phyloP scores from a whole-genome alignment of 1,140 invertebrate genomes.

The Drosophila insularis region DNA sequence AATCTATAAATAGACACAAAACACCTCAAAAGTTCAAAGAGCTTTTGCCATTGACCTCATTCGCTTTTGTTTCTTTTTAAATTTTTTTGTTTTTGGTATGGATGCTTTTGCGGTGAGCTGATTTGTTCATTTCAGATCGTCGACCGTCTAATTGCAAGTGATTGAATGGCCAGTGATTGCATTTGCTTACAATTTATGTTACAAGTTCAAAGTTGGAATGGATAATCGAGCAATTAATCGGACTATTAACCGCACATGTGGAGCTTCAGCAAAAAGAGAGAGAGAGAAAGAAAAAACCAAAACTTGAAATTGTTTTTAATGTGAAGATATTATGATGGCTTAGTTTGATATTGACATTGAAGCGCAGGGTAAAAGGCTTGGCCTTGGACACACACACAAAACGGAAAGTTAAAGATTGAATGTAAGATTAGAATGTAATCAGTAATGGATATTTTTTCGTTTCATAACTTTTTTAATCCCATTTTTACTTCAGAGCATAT shows the following conservation, averaged over 20 bases:
- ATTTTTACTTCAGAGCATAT: no score
- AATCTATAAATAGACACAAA: constrained; percentile 14
- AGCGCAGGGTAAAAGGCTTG: neutral
- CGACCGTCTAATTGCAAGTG: constrained; percentile 60
- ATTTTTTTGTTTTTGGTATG: constrained; percentile 21
- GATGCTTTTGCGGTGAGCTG: constrained; percentile 17
- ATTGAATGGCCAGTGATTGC: constrained; percentile 59
- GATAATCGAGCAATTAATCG: constrained; percentile 31
- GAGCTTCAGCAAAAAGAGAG: constrained; percentile 16
- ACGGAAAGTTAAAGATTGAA: neutral
- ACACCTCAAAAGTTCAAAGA: constrained; percentile 65
- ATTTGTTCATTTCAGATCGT: constrained; percentile 30
- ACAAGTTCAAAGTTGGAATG: constrained; percentile 36
- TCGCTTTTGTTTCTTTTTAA: constrained; percentile 20
- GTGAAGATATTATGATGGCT: constrained; percentile 31
- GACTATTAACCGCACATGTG: constrained; percentile 21
- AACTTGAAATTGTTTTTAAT: constrained; percentile 14
- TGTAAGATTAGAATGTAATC: neutral
- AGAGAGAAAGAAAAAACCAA: no score
- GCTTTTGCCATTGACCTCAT: constrained; percentile 77
- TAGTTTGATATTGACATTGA: constrained; percentile 11
- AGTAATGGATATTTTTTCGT: neutral
- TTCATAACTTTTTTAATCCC: no score
- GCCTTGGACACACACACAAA: neutral
- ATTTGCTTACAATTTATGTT: constrained; percentile 25